Evolutionary conservation across 2,797 vertebrate species (phyloP).

Genomic region (Anguilla anguilla): DNA sequence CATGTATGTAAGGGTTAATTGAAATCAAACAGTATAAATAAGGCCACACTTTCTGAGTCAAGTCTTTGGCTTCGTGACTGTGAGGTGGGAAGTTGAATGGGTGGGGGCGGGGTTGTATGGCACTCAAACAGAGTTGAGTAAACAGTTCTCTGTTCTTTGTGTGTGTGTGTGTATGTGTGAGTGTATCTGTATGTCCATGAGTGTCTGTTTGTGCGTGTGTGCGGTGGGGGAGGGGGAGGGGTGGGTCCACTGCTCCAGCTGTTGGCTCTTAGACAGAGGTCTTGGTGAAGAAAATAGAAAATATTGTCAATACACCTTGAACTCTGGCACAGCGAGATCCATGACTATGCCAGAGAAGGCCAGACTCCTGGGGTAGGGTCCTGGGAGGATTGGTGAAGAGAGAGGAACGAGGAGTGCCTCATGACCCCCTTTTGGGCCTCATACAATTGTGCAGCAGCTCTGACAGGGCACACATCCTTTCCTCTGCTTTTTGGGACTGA

Average conservation of each 20-base stretch:
- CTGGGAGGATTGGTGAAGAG: neutral
- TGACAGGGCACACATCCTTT: conserved; percentile 64
- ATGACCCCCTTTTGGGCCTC: conserved; percentile 48
- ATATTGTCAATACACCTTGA: neutral
- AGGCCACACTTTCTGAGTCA: conserved; percentile 22
- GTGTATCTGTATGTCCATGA: neutral
- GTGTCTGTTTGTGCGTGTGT: neutral
- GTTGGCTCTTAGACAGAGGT: conserved; percentile 12
- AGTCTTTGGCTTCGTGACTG: conserved; percentile 29
- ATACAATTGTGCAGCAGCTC: conserved; percentile 76
- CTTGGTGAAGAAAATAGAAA: neutral
- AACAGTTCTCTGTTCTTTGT: neutral
- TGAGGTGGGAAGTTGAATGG: neutral
- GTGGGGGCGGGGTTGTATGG: neutral
- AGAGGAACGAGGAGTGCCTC: conserved; percentile 27
- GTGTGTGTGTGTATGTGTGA: neutral
- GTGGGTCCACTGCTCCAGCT: neutral
- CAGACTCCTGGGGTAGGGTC: conserved; percentile 6
- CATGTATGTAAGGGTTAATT: neutral
- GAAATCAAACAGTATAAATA: conserved; percentile 10
- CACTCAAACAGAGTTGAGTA: neutral
- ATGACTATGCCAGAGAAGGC: conserved; percentile 4
- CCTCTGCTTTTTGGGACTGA: conserved; percentile 85
- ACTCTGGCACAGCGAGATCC: neutral
- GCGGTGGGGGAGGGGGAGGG: neutral